Conservation (phyloP, 2,797 vertebrate genomes). For the Gila robusta region DNA sequence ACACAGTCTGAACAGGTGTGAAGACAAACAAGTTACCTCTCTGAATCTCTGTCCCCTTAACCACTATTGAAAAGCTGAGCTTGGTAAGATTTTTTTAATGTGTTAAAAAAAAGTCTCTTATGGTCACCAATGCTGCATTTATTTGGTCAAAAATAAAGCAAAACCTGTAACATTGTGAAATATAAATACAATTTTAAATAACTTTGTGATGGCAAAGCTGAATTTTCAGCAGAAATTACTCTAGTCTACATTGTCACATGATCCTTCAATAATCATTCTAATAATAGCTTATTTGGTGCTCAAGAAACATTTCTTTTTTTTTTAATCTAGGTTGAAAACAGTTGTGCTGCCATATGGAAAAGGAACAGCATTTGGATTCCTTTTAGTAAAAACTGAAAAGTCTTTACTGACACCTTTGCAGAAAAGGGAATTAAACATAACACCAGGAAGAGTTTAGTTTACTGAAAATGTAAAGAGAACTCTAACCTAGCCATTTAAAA, state of each 20-base stretch:
- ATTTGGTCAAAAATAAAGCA: background rate
- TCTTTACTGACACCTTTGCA: background rate
- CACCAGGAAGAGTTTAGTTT: background rate
- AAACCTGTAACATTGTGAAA: background rate
- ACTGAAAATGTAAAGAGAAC: conserved; percentile 56
- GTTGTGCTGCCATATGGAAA: background rate
- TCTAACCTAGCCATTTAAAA: background rate
- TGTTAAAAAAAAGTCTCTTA: background rate
- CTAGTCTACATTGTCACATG: background rate
- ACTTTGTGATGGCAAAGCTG: background rate
- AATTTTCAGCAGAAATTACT: background rate
- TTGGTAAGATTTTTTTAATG: background rate
- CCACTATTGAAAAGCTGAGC: background rate
- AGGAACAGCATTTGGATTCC: background rate
- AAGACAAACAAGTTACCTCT: conserved; percentile 2
- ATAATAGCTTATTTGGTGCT: background rate
- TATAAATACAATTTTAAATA: background rate
- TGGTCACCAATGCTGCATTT: background rate
- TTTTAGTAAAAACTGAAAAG: background rate
- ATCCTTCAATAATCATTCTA: background rate
- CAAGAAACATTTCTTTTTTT: background rate
- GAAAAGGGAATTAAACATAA: conserved; percentile 37
- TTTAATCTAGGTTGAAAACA: background rate
- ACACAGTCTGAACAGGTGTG: background rate
- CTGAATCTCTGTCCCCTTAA: background rate